A percentile compares a stretch with the other conserved stretches of the same genome.
These are phyloP conservation scores for Paratilapia polleni DNA, from an alignment of 2,113 vertebrate genomes.

Conservation along the genomic window DNA sequence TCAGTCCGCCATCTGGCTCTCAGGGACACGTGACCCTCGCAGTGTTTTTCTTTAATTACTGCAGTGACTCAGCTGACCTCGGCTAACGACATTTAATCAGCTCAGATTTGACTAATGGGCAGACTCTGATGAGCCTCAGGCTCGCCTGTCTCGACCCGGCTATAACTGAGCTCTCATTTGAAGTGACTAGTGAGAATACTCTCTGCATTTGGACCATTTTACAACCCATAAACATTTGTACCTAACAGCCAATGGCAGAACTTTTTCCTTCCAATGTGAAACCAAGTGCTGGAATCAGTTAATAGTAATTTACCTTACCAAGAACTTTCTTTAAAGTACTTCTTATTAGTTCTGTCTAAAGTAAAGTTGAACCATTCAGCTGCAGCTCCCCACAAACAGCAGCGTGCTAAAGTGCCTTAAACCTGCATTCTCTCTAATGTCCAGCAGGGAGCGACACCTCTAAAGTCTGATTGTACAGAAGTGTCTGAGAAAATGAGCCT, in stretches of 20 bases:
- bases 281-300: not conserved
- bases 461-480: not conserved
- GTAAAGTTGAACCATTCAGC: not conserved
- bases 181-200: not conserved
- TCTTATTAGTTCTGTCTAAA: not conserved
- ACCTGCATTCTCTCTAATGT: not conserved
- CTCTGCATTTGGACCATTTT: not conserved
- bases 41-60: constrained; percentile 2
- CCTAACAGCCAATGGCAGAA: not conserved
- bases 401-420: not conserved
- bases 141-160: not conserved
- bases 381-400: not conserved
- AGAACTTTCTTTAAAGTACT: accelerated
- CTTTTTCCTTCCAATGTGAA: not conserved
- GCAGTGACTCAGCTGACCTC: not conserved
- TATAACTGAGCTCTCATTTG: not conserved
- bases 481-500: no score
- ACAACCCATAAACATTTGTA: no score
- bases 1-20: not conserved
- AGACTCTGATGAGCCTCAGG: not conserved
- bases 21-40: not conserved
- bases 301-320: not conserved
- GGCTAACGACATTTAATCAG: not conserved
- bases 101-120: not conserved
- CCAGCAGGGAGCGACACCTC: not conserved